Percentiles rank a stretch among this genome's conserved stretches.
Evolutionary conservation across 2,888 invertebrate genomes (phyloP).

Genomic region (Timema cristinae): DNA sequence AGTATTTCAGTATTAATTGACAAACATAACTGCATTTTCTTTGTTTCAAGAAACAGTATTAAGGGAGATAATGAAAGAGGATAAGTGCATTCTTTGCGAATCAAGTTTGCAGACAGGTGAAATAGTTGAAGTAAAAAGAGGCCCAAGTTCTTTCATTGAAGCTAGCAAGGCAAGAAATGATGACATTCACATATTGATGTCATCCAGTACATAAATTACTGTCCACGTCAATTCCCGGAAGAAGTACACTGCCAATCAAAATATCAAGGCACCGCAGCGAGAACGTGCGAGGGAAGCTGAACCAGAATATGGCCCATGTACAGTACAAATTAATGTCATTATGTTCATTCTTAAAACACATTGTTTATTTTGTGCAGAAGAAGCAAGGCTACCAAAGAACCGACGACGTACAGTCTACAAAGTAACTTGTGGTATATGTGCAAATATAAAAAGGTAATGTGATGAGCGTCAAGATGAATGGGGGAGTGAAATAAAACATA

Average conservation of each 20-base stretch:
- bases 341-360: not conserved
- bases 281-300: not conserved
- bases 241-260: constrained; percentile 9
- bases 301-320: not conserved
- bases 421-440: constrained; percentile 5
- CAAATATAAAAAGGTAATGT: constrained; percentile 1
- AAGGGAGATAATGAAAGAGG: not conserved
- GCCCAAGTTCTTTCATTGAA: constrained; percentile 4
- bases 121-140: not conserved
- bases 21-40: not conserved
- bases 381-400: constrained; percentile 6
- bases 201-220: not conserved
- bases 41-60: not conserved
- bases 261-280: not conserved
- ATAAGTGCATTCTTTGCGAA: not conserved
- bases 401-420: constrained; percentile 1
- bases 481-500: not conserved
- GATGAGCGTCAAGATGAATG: constrained; percentile 6
- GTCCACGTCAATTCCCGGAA: not conserved
- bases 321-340: not conserved
- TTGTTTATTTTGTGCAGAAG: constrained; percentile 12
- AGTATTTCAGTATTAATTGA: not conserved
- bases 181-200: not conserved
- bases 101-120: constrained; percentile 4
- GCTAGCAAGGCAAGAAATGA: constrained; percentile 1